Percentiles rank a stretch among this genome's conserved stretches.
Conservation (phyloP, 2,888 invertebrate species). For the Pristionchus entomophagus region DNA sequence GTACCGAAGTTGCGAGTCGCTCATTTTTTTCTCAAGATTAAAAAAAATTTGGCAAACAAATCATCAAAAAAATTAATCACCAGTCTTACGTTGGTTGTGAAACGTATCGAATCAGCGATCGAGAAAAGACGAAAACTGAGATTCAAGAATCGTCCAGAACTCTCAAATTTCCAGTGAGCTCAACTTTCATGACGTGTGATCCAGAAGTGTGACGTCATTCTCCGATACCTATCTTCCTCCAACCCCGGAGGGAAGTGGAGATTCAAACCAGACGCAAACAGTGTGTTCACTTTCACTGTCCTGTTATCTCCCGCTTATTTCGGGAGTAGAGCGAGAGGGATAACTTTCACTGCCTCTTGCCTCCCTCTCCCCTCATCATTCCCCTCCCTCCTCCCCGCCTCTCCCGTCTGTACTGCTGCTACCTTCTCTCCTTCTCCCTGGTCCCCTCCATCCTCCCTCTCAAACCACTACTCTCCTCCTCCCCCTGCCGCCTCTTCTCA, state of each 20-base stretch:
- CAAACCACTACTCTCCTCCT: neutral
- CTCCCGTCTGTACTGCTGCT: neutral
- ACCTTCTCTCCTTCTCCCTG: too few species aligned
- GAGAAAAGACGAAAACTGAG: too few species aligned
- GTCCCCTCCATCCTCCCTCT: neutral
- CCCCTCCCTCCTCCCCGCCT: neutral
- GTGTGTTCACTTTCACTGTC: neutral
- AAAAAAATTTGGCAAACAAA: too few species aligned
- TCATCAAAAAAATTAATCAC: too few species aligned
- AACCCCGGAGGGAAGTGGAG: neutral
- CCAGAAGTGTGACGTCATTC: neutral
- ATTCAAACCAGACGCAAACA: neutral
- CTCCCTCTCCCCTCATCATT: neutral
- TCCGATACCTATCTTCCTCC: neutral
- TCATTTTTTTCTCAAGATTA: too few species aligned
- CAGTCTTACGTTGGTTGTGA: too few species aligned
- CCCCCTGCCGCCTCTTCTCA: neutral
- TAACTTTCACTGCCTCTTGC: conserved; percentile 13
- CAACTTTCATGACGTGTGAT: too few species aligned
- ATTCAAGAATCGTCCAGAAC: too few species aligned
- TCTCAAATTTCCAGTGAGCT: too few species aligned
- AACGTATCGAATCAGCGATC: too few species aligned
- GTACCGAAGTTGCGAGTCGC: too few species aligned
- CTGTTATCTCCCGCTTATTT: conserved; percentile 8
- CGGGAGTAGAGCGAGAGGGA: neutral